Evolutionary conservation across 2,888 invertebrate genomes (phyloP).

Genomic region (Doris montereyensis): DNA sequence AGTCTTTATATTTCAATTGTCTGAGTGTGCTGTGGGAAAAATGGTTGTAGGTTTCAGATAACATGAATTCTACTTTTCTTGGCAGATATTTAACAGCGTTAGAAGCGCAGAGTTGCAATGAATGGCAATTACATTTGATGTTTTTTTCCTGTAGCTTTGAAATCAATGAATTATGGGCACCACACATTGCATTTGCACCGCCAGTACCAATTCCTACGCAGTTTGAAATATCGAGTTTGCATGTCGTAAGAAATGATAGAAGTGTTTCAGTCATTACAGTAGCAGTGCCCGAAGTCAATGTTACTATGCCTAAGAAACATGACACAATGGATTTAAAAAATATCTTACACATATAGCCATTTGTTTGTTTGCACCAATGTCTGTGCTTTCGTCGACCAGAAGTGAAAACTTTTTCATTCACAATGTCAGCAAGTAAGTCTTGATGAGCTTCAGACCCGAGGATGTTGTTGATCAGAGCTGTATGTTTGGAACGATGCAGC

Average conservation of each 20-base stretch:
- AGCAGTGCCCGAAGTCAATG: not conserved
- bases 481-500: not conserved
- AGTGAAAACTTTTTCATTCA: not conserved
- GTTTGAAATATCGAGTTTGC: not conserved
- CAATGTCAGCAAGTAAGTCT: not conserved
- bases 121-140: not conserved
- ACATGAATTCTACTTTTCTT: not conserved
- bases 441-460: not conserved
- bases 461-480: not conserved
- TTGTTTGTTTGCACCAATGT: not conserved
- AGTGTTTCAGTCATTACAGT: not conserved
- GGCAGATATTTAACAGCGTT: not conserved
- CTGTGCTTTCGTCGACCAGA: not conserved
- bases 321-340: not conserved
- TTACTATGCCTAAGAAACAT: not conserved
- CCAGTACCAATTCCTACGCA: not conserved
- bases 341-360: not conserved
- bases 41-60: conserved; percentile 1
- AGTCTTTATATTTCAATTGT: not conserved
- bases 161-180: not conserved
- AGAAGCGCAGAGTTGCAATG: conserved; percentile 3
- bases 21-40: not conserved
- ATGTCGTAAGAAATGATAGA: not conserved
- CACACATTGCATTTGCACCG: not conserved
- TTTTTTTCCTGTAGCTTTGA: not conserved